Percentiles rank a stretch among this genome's conserved stretches.
These are phyloP conservation scores for Stercorarius parasiticus DNA, from an alignment of 2,113 vertebrate species.

Conservation along the genomic window DNA sequence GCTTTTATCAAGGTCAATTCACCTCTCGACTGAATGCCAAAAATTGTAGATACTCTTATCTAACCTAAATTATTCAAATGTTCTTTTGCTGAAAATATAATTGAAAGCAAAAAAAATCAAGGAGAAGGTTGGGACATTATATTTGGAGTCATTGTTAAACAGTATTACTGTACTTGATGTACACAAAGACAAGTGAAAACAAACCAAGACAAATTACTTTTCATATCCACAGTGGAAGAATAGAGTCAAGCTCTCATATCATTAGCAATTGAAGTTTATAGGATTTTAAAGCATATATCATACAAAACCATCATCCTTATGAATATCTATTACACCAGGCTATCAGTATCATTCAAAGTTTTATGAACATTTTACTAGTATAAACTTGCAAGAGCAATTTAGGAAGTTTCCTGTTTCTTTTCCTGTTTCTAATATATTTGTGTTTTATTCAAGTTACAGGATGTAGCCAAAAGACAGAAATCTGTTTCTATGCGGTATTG, in stretches of 20 bases:
- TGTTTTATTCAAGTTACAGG: slow-evolving; percentile 62
- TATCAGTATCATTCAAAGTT: background rate
- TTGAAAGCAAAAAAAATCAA: background rate
- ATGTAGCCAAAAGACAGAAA: slow-evolving; percentile 62
- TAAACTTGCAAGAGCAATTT: background rate
- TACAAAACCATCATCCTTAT: background rate
- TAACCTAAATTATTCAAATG: background rate
- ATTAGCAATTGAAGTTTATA: background rate
- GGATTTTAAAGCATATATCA: background rate
- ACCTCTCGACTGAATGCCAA: background rate
- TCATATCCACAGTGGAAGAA: background rate
- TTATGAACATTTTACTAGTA: background rate
- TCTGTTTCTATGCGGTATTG: slow-evolving; percentile 2
- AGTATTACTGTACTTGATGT: background rate
- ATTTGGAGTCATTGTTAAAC: background rate
- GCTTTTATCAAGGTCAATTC: background rate
- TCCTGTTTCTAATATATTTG: background rate
- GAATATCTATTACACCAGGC: background rate
- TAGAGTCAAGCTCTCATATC: background rate
- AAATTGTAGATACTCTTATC: background rate
- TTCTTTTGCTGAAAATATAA: background rate
- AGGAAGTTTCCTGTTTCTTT: background rate
- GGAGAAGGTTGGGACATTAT: background rate
- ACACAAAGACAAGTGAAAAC: background rate
- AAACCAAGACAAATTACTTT: background rate